Evolutionary conservation across 2,888 invertebrate genomes (phyloP).

Genomic region (Penaeus monodon): DNA sequence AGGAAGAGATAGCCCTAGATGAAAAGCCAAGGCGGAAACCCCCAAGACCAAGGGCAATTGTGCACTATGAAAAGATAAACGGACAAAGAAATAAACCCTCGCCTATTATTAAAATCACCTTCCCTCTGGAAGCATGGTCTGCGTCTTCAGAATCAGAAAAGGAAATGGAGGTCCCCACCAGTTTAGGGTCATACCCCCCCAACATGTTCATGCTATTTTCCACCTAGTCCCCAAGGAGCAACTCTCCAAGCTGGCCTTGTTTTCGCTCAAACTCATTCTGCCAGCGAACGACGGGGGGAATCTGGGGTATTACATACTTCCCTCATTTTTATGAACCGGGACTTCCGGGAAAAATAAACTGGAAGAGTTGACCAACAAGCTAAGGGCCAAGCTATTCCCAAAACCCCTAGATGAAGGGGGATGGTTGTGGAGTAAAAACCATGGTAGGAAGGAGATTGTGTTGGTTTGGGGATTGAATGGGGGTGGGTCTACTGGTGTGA

Average conservation of each 20-base stretch:
- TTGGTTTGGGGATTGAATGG: slow-evolving; percentile 60
- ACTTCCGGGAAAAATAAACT: slow-evolving; percentile 7
- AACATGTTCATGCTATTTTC: slow-evolving; percentile 18
- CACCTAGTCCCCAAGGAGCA: slow-evolving; percentile 17
- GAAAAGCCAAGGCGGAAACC: slow-evolving; percentile 38
- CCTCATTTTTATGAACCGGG: slow-evolving; percentile 17
- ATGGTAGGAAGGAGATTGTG: slow-evolving; percentile 24
- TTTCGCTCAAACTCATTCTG: background rate
- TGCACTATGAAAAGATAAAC: slow-evolving; percentile 36
- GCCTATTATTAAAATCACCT: slow-evolving; percentile 49
- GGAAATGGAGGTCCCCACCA: slow-evolving; percentile 17
- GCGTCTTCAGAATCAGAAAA: slow-evolving; percentile 40
- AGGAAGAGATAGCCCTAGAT: slow-evolving; percentile 38
- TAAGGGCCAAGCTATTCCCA: slow-evolving; percentile 37
- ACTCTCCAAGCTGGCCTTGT: slow-evolving; percentile 23
- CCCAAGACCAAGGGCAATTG: slow-evolving; percentile 23
- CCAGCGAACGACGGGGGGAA: background rate
- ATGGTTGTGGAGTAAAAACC: slow-evolving; percentile 32
- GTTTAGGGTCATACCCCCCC: slow-evolving; percentile 37
- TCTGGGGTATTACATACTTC: no score
- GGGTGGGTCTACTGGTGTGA: slow-evolving; percentile 59
- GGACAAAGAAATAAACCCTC: slow-evolving; percentile 49
- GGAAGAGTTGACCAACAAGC: slow-evolving; percentile 1
- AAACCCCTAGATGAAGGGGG: slow-evolving; percentile 22
- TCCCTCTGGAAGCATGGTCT: slow-evolving; percentile 24